Conservation (phyloP, 2,888 invertebrate genomes). For the Gnatocerus cornutus region DNA sequence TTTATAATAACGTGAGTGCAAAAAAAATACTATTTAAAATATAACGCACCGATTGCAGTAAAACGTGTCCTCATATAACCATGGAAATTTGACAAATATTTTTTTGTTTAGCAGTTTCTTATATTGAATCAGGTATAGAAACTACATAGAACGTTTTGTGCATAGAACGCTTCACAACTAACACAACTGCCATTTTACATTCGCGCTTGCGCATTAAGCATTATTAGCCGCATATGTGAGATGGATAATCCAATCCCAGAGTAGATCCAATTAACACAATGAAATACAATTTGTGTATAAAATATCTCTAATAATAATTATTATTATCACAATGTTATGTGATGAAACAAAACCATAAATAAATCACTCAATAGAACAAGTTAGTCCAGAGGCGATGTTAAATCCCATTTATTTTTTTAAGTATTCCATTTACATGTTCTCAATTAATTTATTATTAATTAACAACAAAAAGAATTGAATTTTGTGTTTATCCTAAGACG, state of each 20-base stretch:
- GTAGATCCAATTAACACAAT: constrained; percentile 8
- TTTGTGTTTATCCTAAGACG: too few relatives aligned
- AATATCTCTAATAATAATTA: not conserved
- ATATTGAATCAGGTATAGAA: not conserved
- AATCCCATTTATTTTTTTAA: constrained; percentile 8
- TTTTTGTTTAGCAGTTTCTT: constrained; percentile 8
- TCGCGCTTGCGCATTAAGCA: not conserved
- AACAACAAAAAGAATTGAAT: constrained; percentile 5
- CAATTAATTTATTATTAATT: constrained; percentile 8
- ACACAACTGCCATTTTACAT: too few relatives aligned
- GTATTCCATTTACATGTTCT: constrained; percentile 8
- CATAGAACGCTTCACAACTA: too few relatives aligned
- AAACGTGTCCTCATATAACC: constrained; percentile 5
- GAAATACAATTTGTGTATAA: constrained; percentile 7
- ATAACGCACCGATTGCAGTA: constrained; percentile 1
- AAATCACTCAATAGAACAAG: constrained; percentile 8
- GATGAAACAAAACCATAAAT: constrained; percentile 6
- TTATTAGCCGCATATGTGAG: not conserved
- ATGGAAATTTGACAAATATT: constrained; percentile 8
- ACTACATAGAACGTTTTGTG: not conserved
- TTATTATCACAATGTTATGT: constrained; percentile 5
- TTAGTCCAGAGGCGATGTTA: constrained; percentile 5
- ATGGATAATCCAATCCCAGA: constrained; percentile 3
- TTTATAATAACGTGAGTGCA: not conserved
- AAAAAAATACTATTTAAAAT: not conserved